A percentile compares a stretch with the other conserved stretches of the same genome.
These are phyloP conservation scores for Brachynemurus nebulosus DNA, from an alignment of 2,888 invertebrate genomes.

Conservation along the genomic window DNA sequence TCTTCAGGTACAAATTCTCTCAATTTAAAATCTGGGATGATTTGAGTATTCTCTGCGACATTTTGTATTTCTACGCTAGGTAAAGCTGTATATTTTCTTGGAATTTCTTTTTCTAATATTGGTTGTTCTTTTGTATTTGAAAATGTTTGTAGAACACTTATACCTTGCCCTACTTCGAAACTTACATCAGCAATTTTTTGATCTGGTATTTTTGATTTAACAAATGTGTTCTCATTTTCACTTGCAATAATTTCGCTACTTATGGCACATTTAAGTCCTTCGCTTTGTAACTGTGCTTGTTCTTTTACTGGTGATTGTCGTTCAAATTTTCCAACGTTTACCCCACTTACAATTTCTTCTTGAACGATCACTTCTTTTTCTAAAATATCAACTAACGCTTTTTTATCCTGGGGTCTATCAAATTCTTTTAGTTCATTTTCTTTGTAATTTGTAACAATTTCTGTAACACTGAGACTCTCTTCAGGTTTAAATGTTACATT, in stretches of 20 bases:
- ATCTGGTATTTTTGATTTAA: constrained; percentile 34
- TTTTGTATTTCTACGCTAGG: constrained; percentile 36
- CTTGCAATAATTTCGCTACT: constrained; percentile 33
- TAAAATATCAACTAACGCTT: constrained; percentile 39
- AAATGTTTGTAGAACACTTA: constrained; percentile 43
- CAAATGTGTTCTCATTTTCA: constrained; percentile 38
- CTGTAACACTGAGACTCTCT: constrained; percentile 46
- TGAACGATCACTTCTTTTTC: constrained; percentile 36
- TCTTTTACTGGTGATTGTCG: constrained; percentile 31
- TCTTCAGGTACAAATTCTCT: constrained; percentile 31
- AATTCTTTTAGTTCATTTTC: constrained; percentile 34
- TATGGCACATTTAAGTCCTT: constrained; percentile 31
- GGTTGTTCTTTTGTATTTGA: constrained; percentile 37
- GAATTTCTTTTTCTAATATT: constrained; percentile 28
- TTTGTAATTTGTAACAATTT: constrained; percentile 36
- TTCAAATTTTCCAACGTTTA: constrained; percentile 32
- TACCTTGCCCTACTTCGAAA: constrained; percentile 41
- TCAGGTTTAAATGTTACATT: constrained; percentile 38
- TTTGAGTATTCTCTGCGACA: constrained; percentile 45
- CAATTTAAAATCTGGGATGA: constrained; percentile 34
- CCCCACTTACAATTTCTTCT: constrained; percentile 33
- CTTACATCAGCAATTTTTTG: constrained; percentile 36
- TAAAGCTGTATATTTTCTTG: constrained; percentile 36
- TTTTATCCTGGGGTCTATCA: constrained; percentile 30
- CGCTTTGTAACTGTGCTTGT: constrained; percentile 31